Percentiles rank a stretch among this genome's conserved stretches.
Conservation (phyloP, 2,797 vertebrate genomes). For the Sciaenops ocellatus region DNA sequence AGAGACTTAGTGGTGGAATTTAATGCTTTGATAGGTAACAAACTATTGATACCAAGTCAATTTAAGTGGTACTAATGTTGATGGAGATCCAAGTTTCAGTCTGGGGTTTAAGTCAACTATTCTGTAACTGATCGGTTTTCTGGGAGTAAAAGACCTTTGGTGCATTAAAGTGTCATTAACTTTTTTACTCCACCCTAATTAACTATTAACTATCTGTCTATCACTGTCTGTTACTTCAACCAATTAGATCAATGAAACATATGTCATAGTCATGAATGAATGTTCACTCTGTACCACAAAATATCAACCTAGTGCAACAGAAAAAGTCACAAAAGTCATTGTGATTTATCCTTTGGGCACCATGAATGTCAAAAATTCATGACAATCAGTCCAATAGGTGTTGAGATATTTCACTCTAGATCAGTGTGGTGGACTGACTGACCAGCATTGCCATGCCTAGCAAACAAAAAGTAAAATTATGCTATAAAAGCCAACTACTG, state of each 20-base stretch:
- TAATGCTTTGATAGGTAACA: slow-evolving; percentile 16
- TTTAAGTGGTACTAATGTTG: slow-evolving; percentile 1
- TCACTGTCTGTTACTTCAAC: too few relatives aligned
- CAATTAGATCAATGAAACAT: too few relatives aligned
- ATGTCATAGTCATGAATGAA: neutral
- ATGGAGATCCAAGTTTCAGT: slow-evolving; percentile 10
- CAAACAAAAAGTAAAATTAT: neutral
- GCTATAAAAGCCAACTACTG: slow-evolving; percentile 4
- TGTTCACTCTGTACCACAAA: neutral
- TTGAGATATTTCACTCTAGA: neutral
- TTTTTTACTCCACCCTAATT: slow-evolving; percentile 1
- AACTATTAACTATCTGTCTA: too few relatives aligned
- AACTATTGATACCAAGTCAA: slow-evolving; percentile 13
- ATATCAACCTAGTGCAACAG: too few relatives aligned
- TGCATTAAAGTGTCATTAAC: slow-evolving; percentile 11
- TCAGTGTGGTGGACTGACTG: neutral
- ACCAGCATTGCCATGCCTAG: neutral
- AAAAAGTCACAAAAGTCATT: neutral
- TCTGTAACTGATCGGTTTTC: neutral
- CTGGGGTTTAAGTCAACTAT: neutral
- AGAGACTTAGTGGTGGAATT: neutral
- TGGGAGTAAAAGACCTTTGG: neutral
- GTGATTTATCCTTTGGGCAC: neutral
- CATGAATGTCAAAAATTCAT: neutral
- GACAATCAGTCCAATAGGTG: neutral